Conservation (phyloP, 2,113 vertebrate genomes). For the Brachyhypopomus occidentalis region DNA sequence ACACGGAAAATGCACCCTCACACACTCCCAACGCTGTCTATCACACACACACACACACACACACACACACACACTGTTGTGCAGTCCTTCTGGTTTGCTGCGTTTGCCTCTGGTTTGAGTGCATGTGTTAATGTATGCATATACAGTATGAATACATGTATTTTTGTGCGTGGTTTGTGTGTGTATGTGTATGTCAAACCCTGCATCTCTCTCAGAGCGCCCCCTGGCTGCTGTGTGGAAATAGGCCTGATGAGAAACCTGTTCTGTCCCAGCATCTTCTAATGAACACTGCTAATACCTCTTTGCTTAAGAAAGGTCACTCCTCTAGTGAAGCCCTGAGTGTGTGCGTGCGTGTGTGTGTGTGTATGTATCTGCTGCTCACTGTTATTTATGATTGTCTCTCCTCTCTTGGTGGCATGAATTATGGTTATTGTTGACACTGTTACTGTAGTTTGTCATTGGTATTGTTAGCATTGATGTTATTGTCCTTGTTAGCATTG, state of each 20-base stretch:
- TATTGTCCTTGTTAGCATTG: too few species aligned
- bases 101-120: too few species aligned
- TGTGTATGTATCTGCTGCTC: not conserved
- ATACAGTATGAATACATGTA: not conserved
- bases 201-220: slow-evolving; percentile 8
- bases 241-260: slow-evolving; percentile 36
- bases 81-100: too few species aligned
- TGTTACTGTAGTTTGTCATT: not conserved
- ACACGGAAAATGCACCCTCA: slow-evolving; percentile 34
- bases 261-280: slow-evolving; percentile 16
- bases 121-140: too few species aligned
- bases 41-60: slow-evolving; percentile 5
- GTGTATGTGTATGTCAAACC: not conserved
- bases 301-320: slow-evolving; percentile 6
- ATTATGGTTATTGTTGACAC: too few species aligned
- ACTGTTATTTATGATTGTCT: not conserved
- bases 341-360: slow-evolving; percentile 35
- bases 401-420: not conserved
- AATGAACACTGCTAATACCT: slow-evolving; percentile 24
- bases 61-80: slow-evolving; percentile 1
- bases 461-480: not conserved
- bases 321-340: not conserved
- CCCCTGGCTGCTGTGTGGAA: slow-evolving; percentile 23
- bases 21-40: not conserved
- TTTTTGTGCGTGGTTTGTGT: not conserved